phyloP scores from a whole-genome alignment of 2,113 vertebrate species.

The Synchiropus splendidus region DNA sequence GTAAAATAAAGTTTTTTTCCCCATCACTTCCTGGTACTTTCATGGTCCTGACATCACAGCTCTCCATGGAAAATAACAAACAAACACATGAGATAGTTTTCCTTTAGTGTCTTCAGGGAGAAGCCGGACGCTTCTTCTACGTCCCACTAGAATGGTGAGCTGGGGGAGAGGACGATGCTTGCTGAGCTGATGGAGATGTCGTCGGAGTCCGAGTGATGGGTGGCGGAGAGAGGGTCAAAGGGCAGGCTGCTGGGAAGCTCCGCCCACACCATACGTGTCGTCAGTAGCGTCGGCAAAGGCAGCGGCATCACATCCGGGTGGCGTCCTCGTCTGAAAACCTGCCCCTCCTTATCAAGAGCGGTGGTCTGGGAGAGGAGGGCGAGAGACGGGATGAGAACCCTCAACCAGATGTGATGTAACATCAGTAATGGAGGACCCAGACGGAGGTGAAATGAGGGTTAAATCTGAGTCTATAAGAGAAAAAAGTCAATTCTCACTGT shows the following conservation, averaged over 20 bases:
- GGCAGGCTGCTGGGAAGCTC: conserved; percentile 41
- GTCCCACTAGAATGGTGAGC: conserved; percentile 32
- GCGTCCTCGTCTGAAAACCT: conserved; percentile 99
- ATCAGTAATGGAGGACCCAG: no score
- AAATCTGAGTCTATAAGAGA: no score
- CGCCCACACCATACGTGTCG: conserved; percentile 12
- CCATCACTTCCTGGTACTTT: conserved; percentile 4
- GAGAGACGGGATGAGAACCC: neutral
- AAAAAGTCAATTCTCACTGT: no score
- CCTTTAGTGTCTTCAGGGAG: conserved; percentile 5
- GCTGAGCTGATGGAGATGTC: conserved; percentile 60
- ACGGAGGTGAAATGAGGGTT: no score
- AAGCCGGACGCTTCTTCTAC: conserved; percentile 22
- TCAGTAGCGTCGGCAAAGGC: conserved; percentile 14
- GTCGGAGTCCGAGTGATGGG: conserved; percentile 42
- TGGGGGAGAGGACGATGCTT: conserved; percentile 45
- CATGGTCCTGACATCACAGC: no score
- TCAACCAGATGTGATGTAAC: no score
- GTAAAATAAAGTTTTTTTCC: conserved; percentile 36
- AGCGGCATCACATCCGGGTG: conserved; percentile 88
- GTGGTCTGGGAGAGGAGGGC: conserved; percentile 72
- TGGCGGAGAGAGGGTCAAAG: conserved; percentile 28
- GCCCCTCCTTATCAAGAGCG: conserved; percentile 99
- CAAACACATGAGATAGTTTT: conserved; percentile 8
- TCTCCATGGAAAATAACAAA: neutral